Base-by-base conservation (phyloP, 2,113 vertebrate species). In the Sinocyclocheilus grahami region DNA sequence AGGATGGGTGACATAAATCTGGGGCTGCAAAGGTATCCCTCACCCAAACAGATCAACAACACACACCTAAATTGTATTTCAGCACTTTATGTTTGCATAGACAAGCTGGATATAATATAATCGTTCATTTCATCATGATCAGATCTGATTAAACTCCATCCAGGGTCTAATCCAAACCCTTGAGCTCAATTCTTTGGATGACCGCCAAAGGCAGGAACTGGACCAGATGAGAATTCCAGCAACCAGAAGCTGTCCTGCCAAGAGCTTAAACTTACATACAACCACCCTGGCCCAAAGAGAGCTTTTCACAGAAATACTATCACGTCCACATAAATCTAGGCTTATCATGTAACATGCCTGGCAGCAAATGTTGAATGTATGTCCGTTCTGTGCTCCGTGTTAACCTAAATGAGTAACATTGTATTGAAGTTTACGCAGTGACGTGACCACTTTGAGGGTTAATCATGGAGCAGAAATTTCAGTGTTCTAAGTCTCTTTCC, bases 191-290 rank as follows among this genome's bases (percentile, higher is more conserved):
- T 88, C 80, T n/a, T 55, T 86, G 74, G 81, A 74, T 18, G n/a
- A 27, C 63, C 39, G 81, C 85, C 85, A 84, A 71, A 33, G 78
- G 27, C 46, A 30, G 65, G 78, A 82, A 82, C 58, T 8, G 42
- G 55, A 77, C 71, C 85, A 86, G 78, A 84, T 16, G 55, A 84
- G 76, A 75, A 85, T 60, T 84, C 81, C 87, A 80, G 75, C 85
- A 55, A 67, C 75, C 79, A 83, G 74, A 77, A 71, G 55, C 69
- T 46, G 30, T 48, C 22, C 58, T 83, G 86, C 86, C 86, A 87
- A 69, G 27, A 76, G 71, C 67, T 72, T 81, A 62, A 84, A 87
- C 78, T 60, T 82, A 81, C 81, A 84, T 60, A 69, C 39, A 63
- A 42, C 11, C 48, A 55, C 77, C 8, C 82, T 13, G n/a, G 12